Evolutionary conservation across 1,140 invertebrate genomes (phyloP), one percentile per base, ranked within the genome.

Genomic region (Potamilus streckersoni): DNA sequence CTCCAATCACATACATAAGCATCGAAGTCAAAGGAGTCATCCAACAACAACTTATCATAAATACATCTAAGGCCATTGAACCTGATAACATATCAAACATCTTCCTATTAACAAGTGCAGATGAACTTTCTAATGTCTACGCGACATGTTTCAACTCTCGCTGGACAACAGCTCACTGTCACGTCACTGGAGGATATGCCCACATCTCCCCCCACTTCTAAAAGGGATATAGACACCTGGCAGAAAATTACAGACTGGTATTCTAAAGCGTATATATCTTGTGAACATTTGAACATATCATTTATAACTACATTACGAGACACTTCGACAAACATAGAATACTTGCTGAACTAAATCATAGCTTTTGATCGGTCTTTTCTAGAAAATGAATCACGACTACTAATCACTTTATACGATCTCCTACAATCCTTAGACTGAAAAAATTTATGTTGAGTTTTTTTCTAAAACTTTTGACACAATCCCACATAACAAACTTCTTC

Each of bases 381-480:
- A n/a, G n/a, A n/a, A n/a, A 72, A 69, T 57, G 76, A 80, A 61
- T 75, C 79, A 14, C 76, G 78, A 56, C 79, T 78, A 12, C 19
- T 71, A 16, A 55, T 69, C 31, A 80, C 79, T 17, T 20, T 70
- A n/a, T 20, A 80, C 58, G 79, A 80, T 49, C 61, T 74, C 19
- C 20, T 70, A 23, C 16, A 38, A 5, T 71, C 57, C 56, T 72
- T 63, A 69, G 76, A 78, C 69, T 12, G 68, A 64, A 72, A 70
- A 67, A 23, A 62, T 78, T 15, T 55, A 57, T 65, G 2, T 57
- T 72, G 2, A 13, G 64, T 0, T 0, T 49, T 65, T 27, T 72
- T 72, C 19, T 57, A 55, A n/a, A 72, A 64, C 17, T 72, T 72
- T 58, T 16, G 71, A 67, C 60, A 73, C 71, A 11, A 64, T 73